Conservation (phyloP, 2,888 invertebrate genomes). For the Cheilosia vernalis region DNA sequence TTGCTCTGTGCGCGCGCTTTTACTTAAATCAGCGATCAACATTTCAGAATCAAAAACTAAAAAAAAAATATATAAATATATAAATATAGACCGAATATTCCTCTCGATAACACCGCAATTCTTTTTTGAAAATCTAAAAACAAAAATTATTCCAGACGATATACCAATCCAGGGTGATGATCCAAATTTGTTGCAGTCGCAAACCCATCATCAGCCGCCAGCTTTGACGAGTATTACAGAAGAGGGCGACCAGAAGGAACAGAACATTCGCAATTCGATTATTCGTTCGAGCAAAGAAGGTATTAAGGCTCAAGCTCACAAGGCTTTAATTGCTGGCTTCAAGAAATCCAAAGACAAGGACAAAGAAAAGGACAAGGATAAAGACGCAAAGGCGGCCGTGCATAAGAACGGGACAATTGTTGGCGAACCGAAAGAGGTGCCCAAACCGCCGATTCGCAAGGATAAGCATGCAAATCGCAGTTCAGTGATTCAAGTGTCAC, state of each 20-base stretch:
- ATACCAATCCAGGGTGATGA: constrained; percentile 90
- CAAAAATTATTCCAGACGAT: constrained; percentile 87
- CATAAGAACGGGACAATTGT: constrained; percentile 57
- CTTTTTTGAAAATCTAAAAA: constrained; percentile 50
- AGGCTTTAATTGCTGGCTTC: constrained; percentile 83
- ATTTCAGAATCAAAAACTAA: constrained; percentile 51
- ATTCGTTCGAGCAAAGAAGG: constrained; percentile 83
- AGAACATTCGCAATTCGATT: constrained; percentile 79
- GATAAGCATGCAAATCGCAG: constrained; percentile 81
- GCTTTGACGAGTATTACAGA: constrained; percentile 82
- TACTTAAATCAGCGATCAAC: constrained; percentile 39
- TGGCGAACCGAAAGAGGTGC: constrained; percentile 77
- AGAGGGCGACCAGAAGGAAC: constrained; percentile 80
- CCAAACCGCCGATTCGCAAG: constrained; percentile 81
- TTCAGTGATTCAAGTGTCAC: constrained; percentile 81
- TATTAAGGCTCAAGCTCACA: constrained; percentile 82
- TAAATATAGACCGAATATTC: constrained; percentile 35
- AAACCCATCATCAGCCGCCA: constrained; percentile 79
- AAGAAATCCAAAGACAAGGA: constrained; percentile 83
- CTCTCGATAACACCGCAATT: constrained; percentile 38
- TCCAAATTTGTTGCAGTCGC: constrained; percentile 76
- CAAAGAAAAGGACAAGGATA: constrained; percentile 80
- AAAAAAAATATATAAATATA: constrained; percentile 11
- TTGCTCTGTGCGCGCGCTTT: constrained; percentile 68
- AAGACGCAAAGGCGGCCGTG: constrained; percentile 59